phyloP scores from a whole-genome alignment of 2,797 vertebrate species.

The Propithecus perrieri region DNA sequence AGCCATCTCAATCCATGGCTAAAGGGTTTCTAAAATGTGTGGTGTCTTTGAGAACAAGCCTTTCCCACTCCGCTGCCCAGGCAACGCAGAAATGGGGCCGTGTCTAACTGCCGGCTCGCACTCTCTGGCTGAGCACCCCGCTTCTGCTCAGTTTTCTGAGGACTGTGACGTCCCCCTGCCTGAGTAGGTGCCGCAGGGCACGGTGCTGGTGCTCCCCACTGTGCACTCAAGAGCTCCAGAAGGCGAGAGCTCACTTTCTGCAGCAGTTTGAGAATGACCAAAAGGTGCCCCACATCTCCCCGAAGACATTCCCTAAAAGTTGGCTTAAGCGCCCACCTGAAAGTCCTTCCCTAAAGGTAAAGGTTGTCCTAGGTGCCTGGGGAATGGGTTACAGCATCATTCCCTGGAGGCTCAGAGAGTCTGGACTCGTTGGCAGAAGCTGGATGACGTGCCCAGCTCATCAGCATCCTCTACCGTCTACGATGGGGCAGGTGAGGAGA shows the following conservation, averaged over 20 bases:
- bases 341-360: neutral
- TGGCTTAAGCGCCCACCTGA: neutral
- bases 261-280: neutral
- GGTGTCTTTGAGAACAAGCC: neutral
- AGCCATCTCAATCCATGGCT: neutral
- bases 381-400: neutral
- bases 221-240: neutral
- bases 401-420: neutral
- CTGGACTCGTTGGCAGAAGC: neutral
- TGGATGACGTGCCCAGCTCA: rapidly evolving
- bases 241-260: neutral
- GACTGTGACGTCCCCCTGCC: neutral
- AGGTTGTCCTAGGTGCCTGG: neutral
- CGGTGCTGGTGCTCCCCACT: neutral
- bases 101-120: neutral
- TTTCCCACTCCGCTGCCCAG: neutral
- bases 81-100: neutral
- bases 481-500: neutral
- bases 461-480: rapidly evolving
- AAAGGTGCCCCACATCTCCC: neutral
- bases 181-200: too few relatives aligned
- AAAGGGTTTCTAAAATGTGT: neutral
- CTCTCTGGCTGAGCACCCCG: neutral
- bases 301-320: neutral
- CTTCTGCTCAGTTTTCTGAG: neutral